Evolutionary conservation across 2,113 vertebrate species (phyloP), one percentile per base, ranked within the genome.

Genomic region (Cinclus cinclus): DNA sequence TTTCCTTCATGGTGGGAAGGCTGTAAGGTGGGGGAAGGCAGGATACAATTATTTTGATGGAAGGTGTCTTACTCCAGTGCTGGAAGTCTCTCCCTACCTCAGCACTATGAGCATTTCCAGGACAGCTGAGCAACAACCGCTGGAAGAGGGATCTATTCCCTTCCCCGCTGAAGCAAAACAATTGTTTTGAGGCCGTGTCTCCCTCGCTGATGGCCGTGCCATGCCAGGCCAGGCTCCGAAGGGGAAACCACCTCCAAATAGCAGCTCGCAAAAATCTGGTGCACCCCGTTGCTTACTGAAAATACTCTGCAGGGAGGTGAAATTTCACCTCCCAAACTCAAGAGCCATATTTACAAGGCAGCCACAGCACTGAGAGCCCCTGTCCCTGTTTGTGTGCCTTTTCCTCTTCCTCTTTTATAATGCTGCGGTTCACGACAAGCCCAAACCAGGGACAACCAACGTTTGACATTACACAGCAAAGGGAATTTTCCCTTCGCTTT

Each of bases 401-500:
- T 87, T 33, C 56, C 46, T 41, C 33, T 63, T 47, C 62, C 78
- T 76, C 60, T 83, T 81, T 82, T 79, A 33, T 76, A 94, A 83
- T 3, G 24, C 89, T 69, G 82, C 16, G 4, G 87, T 42, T 81
- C 74, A 50, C 16, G 81, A 41, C 81, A 41, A 53, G 65, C 81
- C 73, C 70, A n/a, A 77, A 63, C 7, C 4, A 3, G 84, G 65
- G 50, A 35, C 41, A 56, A 71, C 33, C 73, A 17, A 28, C 15
- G 2, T 76, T 76, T 76, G 87, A 39, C 50, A 27, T 50, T 74
- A 79, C 0, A 16, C 78, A 77, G 75, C 2, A 25, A 85, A 79
- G 68, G 79, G 90, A 94, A 90, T 86, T 93, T 94, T 93, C 75
- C 78, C 68, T 67, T 47, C 1, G 18, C 84, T 89, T 91, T 80